A percentile compares a stretch with the other conserved stretches of the same genome.
Conservation (phyloP, 2,888 invertebrate genomes). For the Amphipoea lucens region DNA sequence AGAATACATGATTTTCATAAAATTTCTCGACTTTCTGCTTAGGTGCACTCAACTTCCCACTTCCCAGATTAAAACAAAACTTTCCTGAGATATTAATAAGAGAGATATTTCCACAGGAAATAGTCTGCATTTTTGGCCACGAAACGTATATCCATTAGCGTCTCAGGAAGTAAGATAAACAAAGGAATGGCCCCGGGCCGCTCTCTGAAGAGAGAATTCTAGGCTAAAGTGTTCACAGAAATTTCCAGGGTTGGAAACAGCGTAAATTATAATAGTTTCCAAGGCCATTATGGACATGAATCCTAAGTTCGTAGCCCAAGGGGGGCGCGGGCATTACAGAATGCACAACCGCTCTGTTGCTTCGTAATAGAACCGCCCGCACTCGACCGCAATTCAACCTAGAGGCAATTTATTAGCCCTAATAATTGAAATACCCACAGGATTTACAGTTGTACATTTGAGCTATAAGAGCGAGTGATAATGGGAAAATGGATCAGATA, state of each 20-base stretch:
- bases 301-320: constrained; percentile 58
- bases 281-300: constrained; percentile 59
- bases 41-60: constrained; percentile 27
- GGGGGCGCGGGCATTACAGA: constrained; percentile 60
- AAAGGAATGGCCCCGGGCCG: constrained; percentile 48
- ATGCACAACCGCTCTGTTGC: constrained; percentile 58
- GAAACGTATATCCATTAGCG: constrained; percentile 47
- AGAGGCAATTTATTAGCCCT: constrained; percentile 56
- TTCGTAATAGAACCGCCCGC: constrained; percentile 51
- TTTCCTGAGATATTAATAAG: constrained; percentile 21
- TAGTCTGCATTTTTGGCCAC: constrained; percentile 42
- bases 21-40: not conserved
- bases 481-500: constrained; percentile 48
- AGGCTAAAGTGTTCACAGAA: constrained; percentile 36
- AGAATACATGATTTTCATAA: not conserved
- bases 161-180: constrained; percentile 46
- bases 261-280: constrained; percentile 55
- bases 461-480: constrained; percentile 45
- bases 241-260: constrained; percentile 46
- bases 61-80: constrained; percentile 35
- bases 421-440: constrained; percentile 54
- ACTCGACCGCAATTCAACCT: constrained; percentile 58
- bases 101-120: constrained; percentile 24
- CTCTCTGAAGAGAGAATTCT: constrained; percentile 48
- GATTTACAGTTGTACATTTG: constrained; percentile 49